Evolutionary conservation across 2,113 vertebrate species (phyloP).

Genomic region (Excalfactoria chinensis): DNA sequence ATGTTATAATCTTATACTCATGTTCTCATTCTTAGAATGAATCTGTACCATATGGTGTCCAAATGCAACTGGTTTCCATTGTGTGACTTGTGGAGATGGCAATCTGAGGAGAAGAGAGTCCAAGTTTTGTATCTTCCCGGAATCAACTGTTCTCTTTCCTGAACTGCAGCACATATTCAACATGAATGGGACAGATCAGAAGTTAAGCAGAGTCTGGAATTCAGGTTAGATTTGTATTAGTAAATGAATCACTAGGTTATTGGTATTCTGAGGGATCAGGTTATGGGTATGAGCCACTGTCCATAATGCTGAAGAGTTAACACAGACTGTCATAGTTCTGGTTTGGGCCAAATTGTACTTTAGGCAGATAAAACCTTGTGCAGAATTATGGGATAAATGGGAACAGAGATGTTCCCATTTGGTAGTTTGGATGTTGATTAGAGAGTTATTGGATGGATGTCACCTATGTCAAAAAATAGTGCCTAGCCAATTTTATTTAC

Average conservation of each 20-base stretch:
- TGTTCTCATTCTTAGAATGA: not conserved
- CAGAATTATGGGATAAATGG: not conserved
- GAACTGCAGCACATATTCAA: not conserved
- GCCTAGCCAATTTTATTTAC: not conserved
- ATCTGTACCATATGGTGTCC: rapidly evolving
- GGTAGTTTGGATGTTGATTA: not conserved
- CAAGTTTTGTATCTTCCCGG: not conserved
- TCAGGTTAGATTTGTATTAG: not conserved
- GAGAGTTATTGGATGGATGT: not conserved
- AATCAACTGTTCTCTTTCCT: not conserved
- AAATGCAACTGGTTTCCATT: not conserved
- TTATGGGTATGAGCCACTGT: not conserved
- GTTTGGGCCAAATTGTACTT: not conserved
- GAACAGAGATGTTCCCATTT: not conserved
- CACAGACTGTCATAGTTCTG: not conserved
- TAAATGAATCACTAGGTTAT: not conserved
- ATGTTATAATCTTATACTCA: not conserved
- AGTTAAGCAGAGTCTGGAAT: not conserved
- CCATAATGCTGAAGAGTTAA: rapidly evolving
- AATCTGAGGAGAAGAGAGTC: not conserved
- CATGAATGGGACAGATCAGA: not conserved
- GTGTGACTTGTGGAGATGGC: not conserved
- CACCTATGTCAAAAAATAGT: not conserved
- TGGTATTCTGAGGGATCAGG: not conserved
- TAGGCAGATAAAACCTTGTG: not conserved